phyloP scores from a whole-genome alignment of 1,140 invertebrate genomes.

The Thereuonema tuberculata region DNA sequence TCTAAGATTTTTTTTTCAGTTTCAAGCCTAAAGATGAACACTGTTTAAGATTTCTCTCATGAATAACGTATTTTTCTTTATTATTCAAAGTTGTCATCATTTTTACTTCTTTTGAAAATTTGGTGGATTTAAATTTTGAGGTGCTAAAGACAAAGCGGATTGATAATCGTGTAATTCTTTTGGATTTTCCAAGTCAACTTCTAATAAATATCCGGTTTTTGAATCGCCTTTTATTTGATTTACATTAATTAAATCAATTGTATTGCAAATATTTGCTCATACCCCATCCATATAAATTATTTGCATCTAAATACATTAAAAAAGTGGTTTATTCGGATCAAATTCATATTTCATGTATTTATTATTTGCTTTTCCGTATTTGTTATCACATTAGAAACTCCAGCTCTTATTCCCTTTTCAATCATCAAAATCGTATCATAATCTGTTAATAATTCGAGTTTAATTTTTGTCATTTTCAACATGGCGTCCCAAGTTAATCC shows the following conservation, averaged over 20 bases:
- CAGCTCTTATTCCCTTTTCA: slow-evolving; percentile 17
- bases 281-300: neutral
- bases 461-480: slow-evolving; percentile 19
- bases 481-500: slow-evolving; percentile 9
- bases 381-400: neutral
- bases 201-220: neutral
- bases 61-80: neutral
- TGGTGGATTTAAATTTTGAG: neutral
- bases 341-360: neutral
- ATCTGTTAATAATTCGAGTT: slow-evolving; percentile 23
- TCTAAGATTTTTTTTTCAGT: neutral
- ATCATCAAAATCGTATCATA: slow-evolving; percentile 21
- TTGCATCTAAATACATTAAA: neutral
- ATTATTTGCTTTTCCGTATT: neutral
- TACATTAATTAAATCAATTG: neutral
- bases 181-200: neutral
- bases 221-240: neutral
- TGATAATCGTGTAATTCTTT: neutral
- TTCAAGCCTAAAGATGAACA: neutral
- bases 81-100: neutral
- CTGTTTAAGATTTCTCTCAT: neutral
- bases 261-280: neutral
- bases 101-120: neutral
- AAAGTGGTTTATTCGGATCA: neutral
- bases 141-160: neutral